Evolutionary conservation across 2,113 vertebrate species (phyloP).

Genomic region (Hepsetus odoe): DNA sequence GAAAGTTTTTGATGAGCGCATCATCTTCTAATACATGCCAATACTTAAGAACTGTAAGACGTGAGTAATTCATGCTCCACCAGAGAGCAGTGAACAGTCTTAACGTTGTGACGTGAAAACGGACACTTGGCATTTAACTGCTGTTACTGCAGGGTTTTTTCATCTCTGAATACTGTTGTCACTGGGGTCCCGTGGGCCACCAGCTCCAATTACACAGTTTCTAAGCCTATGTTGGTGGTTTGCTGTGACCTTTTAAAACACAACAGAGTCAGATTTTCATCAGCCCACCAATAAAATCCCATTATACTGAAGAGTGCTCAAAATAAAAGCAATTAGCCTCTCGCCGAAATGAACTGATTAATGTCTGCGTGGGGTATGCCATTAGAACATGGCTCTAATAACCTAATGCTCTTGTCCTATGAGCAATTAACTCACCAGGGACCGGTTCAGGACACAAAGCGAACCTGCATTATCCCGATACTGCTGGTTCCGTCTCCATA

Average conservation of each 20-base stretch:
- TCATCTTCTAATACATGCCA: background rate
- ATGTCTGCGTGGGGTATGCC: slow-evolving; percentile 4
- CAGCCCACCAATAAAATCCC: slow-evolving; percentile 11
- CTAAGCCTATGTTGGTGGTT: background rate
- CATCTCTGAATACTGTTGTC: background rate
- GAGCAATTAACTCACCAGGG: slow-evolving; percentile 24
- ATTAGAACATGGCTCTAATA: slow-evolving; percentile 15
- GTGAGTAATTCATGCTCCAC: background rate
- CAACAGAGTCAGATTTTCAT: background rate
- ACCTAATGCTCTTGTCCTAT: slow-evolving; percentile 6
- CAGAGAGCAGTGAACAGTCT: background rate
- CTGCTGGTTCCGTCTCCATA: slow-evolving; percentile 9
- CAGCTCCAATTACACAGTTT: background rate
- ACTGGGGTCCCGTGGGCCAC: background rate
- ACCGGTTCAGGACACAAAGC: background rate
- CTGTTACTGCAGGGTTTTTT: background rate
- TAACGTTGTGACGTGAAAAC: background rate
- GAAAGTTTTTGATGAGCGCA: background rate
- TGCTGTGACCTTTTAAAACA: slow-evolving; percentile 23
- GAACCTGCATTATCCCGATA: background rate
- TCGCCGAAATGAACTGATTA: slow-evolving; percentile 32
- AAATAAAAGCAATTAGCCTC: slow-evolving; percentile 31
- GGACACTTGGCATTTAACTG: no score
- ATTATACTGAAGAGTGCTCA: slow-evolving; percentile 37
- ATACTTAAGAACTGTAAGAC: background rate